phyloP scores from a whole-genome alignment of 2,888 invertebrate genomes.

The Anarsia innoxiella region DNA sequence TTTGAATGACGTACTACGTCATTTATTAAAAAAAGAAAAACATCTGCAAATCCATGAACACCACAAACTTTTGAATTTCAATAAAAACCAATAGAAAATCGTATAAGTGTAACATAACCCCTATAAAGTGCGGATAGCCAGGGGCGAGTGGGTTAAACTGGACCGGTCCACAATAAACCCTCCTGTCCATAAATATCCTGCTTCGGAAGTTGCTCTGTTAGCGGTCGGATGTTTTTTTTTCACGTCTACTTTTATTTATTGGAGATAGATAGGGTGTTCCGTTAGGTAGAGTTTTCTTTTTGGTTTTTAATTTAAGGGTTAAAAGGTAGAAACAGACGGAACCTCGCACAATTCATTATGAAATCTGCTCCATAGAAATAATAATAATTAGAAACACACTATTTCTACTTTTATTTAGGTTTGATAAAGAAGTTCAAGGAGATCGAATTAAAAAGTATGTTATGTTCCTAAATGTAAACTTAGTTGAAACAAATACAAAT shows the following conservation, averaged over 20 bases:
- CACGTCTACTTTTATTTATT: conserved; percentile 62
- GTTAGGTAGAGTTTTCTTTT: neutral
- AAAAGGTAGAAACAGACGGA: too few species aligned
- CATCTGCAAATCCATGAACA: too few species aligned
- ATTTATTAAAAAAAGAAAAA: too few species aligned
- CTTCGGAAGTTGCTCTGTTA: conserved; percentile 72
- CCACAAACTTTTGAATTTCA: too few species aligned
- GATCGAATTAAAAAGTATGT: neutral
- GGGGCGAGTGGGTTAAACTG: conserved; percentile 71
- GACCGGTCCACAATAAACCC: conserved; percentile 70
- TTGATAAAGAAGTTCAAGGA: neutral
- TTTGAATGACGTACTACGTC: too few species aligned
- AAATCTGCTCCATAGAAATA: too few species aligned
- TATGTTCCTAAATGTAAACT: too few species aligned
- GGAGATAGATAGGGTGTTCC: conserved; percentile 17
- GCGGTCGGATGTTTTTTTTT: conserved; percentile 65
- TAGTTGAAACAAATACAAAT: too few species aligned
- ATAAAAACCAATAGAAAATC: too few species aligned
- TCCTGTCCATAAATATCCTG: conserved; percentile 70
- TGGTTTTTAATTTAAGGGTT: neutral
- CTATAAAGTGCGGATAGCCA: conserved; percentile 67
- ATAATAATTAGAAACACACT: too few species aligned
- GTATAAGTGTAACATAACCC: too few species aligned
- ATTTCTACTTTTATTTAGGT: neutral
- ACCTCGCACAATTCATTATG: too few species aligned